These are phyloP conservation scores for Alcedo quadribrachys DNA, from an alignment of 2,797 vertebrate genomes.

Conservation along the genomic window DNA sequence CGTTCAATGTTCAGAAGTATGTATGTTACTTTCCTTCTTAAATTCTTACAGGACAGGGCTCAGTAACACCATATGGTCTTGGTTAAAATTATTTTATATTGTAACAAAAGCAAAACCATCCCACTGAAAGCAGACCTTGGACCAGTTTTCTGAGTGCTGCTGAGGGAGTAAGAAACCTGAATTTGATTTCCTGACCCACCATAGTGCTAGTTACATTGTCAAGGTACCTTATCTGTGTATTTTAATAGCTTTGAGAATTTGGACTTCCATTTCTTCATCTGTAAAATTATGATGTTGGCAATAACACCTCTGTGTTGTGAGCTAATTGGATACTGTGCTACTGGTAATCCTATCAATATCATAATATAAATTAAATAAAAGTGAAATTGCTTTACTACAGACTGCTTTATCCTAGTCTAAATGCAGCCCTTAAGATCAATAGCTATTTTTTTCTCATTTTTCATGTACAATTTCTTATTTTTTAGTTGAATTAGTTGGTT, in stretches of 20 bases:
- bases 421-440: not conserved
- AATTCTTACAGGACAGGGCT: not conserved
- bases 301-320: not conserved
- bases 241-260: conserved; percentile 2
- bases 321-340: not conserved
- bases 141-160: not conserved
- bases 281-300: not conserved
- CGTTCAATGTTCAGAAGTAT: not conserved
- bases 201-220: not conserved
- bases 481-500: not conserved
- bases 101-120: conserved; percentile 9
- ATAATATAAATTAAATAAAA: not conserved
- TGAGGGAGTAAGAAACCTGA: conserved; percentile 5
- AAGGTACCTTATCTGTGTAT: not conserved
- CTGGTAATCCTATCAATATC: not conserved
- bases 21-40: not conserved
- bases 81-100: not conserved
- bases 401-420: not conserved
- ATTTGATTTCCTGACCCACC: not conserved
- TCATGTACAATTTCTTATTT: not conserved
- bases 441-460: not conserved
- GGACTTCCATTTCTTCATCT: not conserved
- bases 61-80: not conserved
- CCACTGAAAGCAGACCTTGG: not conserved
- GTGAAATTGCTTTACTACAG: not conserved